Percentiles rank a stretch among this genome's conserved stretches.
Conservation (phyloP, 2,888 invertebrate species). For the Acanthacorydalis orientalis region DNA sequence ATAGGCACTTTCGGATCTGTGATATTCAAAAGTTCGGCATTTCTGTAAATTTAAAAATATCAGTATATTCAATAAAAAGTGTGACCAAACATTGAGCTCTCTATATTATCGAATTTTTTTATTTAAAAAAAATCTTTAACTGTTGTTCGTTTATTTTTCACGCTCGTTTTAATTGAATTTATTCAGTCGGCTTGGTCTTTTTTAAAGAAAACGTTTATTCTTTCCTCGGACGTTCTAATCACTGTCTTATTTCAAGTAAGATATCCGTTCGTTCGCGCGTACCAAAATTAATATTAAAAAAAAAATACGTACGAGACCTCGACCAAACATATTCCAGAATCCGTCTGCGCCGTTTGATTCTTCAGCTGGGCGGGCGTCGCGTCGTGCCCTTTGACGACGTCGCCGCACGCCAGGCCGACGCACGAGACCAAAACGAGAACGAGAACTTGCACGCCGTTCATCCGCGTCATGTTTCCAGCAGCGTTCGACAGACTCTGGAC, state of each 20-base stretch:
- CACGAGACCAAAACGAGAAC: neutral
- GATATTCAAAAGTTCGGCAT: constrained; percentile 23
- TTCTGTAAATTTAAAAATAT: no score
- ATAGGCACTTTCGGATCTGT: constrained; percentile 25
- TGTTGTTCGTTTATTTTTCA: no score
- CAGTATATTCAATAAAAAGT: neutral
- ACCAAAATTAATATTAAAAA: neutral
- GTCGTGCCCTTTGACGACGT: neutral
- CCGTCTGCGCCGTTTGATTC: neutral
- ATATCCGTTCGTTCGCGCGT: neutral
- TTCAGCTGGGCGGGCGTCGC: no score
- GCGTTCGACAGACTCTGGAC: neutral
- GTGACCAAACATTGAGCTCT: neutral
- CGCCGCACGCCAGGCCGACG: no score
- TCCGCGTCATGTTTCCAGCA: neutral
- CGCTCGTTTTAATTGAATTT: no score
- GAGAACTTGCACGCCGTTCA: neutral
- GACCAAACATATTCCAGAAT: constrained; percentile 37
- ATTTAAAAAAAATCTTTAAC: no score
- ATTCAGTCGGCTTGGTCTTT: no score
- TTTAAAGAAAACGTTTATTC: no score
- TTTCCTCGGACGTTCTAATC: no score
- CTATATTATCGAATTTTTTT: neutral
- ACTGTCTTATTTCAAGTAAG: neutral
- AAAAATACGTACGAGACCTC: constrained; percentile 47